Evolutionary conservation across 2,888 invertebrate species (phyloP), one percentile per base, ranked within the genome.

Genomic region (Iselma pallidipennis): DNA sequence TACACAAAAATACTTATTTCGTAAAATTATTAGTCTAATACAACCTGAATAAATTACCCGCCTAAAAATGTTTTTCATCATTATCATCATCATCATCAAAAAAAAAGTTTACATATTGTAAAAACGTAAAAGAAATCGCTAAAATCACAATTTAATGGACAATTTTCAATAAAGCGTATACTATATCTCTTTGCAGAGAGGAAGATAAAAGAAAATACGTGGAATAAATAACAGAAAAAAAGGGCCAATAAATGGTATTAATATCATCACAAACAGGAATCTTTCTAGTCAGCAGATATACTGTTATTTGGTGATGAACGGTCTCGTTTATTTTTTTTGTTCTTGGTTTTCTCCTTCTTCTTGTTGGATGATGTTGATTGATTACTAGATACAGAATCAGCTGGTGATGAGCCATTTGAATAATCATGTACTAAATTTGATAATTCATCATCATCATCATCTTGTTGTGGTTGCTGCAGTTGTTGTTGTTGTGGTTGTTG

Each of bases 371-470:
- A 76, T 52, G 74, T 76, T 7, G 79, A 79, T 63, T 75, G 66
- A 55, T 59, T 69, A 55, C 74, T 74, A 12, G 74, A 74, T 14
- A 72, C 73, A 12, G 76, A 75, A 63, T 76, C 75, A 65, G 78
- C 76, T 7, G 80, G 80, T 23, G 80, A 81, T 12, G 79, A 75
- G 48, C 78, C 78, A 67, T 78, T 79, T 19, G 79, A 76, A 65
- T 78, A 74, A 59, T 81, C 80, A 61, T 78, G 79, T 42, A 76
- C 68, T 49, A 80, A 68, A 69, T 75, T 78, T 0, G 76, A 71
- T 23, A 78, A 64, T 62, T 80, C 80, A 55, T 80, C 80, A 52
- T 80, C 79, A 55, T 79, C 79, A 29, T 76, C 79, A 70, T 80
- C 78, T 50, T 78, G 78, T n/a, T n/a, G n/a, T n/a, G n/a, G n/a